Evolutionary conservation across 2,888 invertebrate genomes (phyloP).

Genomic region (Tromatobia lineatoria): DNA sequence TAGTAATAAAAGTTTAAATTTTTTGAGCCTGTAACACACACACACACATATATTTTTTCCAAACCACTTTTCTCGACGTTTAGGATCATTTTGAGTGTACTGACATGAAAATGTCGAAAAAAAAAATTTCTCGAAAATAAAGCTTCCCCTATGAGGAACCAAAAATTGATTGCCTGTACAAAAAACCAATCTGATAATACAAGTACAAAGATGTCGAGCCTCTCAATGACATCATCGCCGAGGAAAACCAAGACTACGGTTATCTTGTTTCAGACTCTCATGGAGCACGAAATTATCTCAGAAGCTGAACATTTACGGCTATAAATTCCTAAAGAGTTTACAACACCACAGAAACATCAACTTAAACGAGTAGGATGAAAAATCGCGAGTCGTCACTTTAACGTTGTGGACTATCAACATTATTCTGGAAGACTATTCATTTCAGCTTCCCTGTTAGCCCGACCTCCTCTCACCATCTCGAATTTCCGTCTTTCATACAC

Average conservation of each 20-base stretch:
- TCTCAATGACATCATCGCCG: not conserved
- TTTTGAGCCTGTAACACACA: too few species aligned
- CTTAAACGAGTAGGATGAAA: constrained; percentile 36
- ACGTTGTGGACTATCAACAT: constrained; percentile 49
- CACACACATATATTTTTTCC: too few species aligned
- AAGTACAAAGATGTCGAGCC: not conserved
- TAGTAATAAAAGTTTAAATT: too few species aligned
- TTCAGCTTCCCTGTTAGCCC: constrained; percentile 11
- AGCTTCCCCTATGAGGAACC: too few species aligned
- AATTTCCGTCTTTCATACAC: constrained; percentile 53
- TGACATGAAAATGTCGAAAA: too few species aligned
- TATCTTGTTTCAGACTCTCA: constrained; percentile 12
- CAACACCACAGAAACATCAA: constrained; percentile 41
- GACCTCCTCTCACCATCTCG: constrained; percentile 33
- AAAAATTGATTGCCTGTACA: not conserved
- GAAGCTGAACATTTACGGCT: constrained; percentile 1
- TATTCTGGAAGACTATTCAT: constrained; percentile 48
- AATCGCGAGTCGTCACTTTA: constrained; percentile 24
- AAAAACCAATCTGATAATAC: too few species aligned
- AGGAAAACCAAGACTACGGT: not conserved
- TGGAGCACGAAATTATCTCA: constrained; percentile 8
- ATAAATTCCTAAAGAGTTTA: constrained; percentile 6
- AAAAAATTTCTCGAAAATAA: too few species aligned
- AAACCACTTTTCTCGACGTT: too few species aligned
- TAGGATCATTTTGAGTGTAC: too few species aligned